These are phyloP conservation scores for Aurelia aurita complex sp. Pacific DNA, from an alignment of 30 jellyfish, hydroid and myxozoan species.

Conservation along the genomic window DNA sequence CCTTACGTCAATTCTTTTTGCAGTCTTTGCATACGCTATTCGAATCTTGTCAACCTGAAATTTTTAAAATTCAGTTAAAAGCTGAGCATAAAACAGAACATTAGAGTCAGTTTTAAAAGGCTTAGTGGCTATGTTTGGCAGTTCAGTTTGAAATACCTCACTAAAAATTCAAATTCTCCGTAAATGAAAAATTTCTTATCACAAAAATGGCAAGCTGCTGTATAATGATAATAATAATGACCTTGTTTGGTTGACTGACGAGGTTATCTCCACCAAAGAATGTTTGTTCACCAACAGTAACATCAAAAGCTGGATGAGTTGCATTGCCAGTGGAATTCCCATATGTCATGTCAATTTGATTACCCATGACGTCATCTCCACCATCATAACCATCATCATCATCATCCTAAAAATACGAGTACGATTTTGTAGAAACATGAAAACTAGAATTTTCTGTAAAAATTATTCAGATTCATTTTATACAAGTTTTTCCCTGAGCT, in stretches of 20 bases:
- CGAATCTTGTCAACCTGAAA: slow-evolving; percentile 68
- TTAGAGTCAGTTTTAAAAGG: neutral
- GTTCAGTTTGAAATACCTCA: too few relatives aligned
- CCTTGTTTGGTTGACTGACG: slow-evolving; percentile 90
- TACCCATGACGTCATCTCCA: slow-evolving; percentile 62
- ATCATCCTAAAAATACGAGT: slow-evolving; percentile 13
- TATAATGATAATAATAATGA: neutral
- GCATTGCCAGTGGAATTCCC: slow-evolving; percentile 57
- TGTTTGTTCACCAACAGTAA: slow-evolving; percentile 53
- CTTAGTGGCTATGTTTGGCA: too few relatives aligned
- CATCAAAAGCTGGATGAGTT: slow-evolving; percentile 50
- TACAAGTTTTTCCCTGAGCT: too few relatives aligned
- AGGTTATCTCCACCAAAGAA: slow-evolving; percentile 80
- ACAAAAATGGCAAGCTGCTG: too few relatives aligned
- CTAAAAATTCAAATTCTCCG: too few relatives aligned
- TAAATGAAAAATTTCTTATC: too few relatives aligned
- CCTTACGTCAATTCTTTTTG: slow-evolving; percentile 85
- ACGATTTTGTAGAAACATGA: too few relatives aligned
- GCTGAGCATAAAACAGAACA: neutral
- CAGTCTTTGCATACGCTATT: slow-evolving; percentile 91
- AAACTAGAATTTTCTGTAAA: too few relatives aligned
- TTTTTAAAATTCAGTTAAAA: neutral
- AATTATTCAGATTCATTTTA: too few relatives aligned
- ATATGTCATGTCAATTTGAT: slow-evolving; percentile 14
- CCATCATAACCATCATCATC: slow-evolving; percentile 70